Evolutionary conservation across 2,888 invertebrate species (phyloP), one percentile per base, ranked within the genome.

Genomic region (Pimpla rufipes): DNA sequence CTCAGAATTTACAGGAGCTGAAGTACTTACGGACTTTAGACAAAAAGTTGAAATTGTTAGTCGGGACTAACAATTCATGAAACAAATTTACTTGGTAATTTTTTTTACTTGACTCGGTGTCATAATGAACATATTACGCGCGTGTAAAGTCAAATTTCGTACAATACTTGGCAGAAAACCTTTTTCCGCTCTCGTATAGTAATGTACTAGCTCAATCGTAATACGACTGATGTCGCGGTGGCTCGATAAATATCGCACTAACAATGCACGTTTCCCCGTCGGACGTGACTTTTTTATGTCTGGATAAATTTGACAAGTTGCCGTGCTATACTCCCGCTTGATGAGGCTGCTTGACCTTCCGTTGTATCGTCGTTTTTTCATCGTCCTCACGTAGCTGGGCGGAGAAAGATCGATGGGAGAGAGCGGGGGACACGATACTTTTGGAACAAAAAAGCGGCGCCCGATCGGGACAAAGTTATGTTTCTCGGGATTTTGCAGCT

Each of bases 381-480:
- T 29, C 29, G 2, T 5, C 5, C 29, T 5, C 29, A 5, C 29
- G 29, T 29, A 5, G 2, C 35, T 35, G 3, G 13, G 6, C 37
- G 6, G 6, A 23, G 50, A n/a, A n/a, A 7, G 21, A 37, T 71
- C 42, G 47, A 62, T 47, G 21, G 29, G 37, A 35, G 29, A 5
- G n/a, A 5, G 29, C 29, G 29, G 29, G n/a, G n/a, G n/a, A n/a
- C n/a, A 11, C 73, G 55, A 62, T 62, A 18, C 42, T 45, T 40
- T 40, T 13, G 8, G 13, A 59, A 45, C 2, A 42, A 21, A 42
- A 66, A 52, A 21, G 13, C 52, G 16, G 40, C 11, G 16, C 23
- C 37, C 47, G n/a, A 73, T 37, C 23, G 37, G 59, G 67, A 16
- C n/a, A 74, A 59, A 67, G 50, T 67, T 59, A 29, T 40, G 23